phyloP scores from a whole-genome alignment of 2,113 vertebrate species.

The Hirundichthys speculiger region DNA sequence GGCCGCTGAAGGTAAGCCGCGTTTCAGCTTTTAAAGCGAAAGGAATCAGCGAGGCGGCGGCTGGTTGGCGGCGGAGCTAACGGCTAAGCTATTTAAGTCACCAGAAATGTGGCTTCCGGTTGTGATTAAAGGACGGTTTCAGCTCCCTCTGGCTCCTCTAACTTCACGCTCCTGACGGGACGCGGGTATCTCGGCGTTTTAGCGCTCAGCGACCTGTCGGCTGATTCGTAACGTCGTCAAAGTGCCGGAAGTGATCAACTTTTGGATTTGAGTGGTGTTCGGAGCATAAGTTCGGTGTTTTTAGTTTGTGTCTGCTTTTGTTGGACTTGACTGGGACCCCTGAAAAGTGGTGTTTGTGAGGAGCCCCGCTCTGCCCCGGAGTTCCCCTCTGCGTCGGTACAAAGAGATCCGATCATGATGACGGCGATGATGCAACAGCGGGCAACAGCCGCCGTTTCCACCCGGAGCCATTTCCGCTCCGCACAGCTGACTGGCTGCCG shows the following conservation, averaged over 20 bases:
- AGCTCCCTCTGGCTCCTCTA: too few species aligned
- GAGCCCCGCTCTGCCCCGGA: conserved; percentile 66
- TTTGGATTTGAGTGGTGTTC: too few species aligned
- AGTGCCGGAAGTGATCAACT: conserved; percentile 13
- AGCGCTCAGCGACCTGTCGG: background rate
- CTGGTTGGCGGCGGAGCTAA: conserved; percentile 55
- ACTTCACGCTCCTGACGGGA: background rate
- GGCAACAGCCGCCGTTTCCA: conserved; percentile 69
- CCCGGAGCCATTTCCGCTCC: conserved; percentile 58
- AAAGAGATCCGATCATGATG: conserved; percentile 53
- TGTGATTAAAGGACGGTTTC: rapidly evolving
- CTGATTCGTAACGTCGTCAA: background rate
- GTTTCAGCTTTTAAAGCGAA: background rate
- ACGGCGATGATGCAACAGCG: conserved; percentile 85
- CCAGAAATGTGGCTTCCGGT: background rate
- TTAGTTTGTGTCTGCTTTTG: background rate
- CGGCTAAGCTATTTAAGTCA: conserved; percentile 35
- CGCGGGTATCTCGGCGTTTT: background rate
- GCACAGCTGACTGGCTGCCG: conserved; percentile 68
- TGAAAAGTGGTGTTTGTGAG: conserved; percentile 13
- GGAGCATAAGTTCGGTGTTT: background rate
- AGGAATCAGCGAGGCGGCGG: background rate
- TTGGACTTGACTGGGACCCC: background rate
- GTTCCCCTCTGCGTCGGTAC: conserved; percentile 69
- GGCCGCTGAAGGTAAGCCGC: conserved; percentile 67